Base-by-base conservation (phyloP, 2,113 vertebrate species). In the Oncorhynchus clarkii region DNA sequence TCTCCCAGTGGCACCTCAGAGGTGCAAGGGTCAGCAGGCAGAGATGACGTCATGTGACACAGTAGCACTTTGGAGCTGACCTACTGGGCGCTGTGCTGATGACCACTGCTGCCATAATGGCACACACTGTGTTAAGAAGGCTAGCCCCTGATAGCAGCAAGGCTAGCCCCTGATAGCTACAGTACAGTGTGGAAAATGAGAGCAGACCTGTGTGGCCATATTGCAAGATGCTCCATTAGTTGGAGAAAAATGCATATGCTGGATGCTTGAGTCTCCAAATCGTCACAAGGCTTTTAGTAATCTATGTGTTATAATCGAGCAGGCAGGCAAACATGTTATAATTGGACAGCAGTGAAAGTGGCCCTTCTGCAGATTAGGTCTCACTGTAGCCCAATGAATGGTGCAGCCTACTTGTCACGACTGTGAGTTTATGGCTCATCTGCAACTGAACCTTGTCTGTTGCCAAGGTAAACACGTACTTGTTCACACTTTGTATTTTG, bases 341-440 rank as follows among this genome's bases (percentile, higher is more conserved):
- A 78, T 48, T 22, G 12, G 54, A 45, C 83, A 27, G 78, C 54
- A 74, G 78, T 76, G 70, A 76, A 81, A 82, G 64, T 20, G 0
- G 26, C 59, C 18, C 26, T 67, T 16, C 64, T 59, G 24, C 75
- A 78, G 69, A 78, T 24, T 67, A 73, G 39, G 75, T 73, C 78
- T 72, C 60, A 66, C 27, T 24, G 70, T 75, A 75, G 34, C 64
- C 26, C 11, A 49, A 67, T 66, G 74, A 75, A 66, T 68, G 67
- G 70, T 27, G 3, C 20, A 24, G 60, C 51, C 34, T 69, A 22
- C 3, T 60, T 20, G 9, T n/a, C 48, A 12, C 2, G 22, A 18
- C 73, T 67, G 22, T 14, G 72, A 67, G 20, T 27, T 20, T 29
- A 20, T 75, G 45, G 65, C 76, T 85, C 79, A 87, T 86, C 82